Base-by-base conservation (phyloP, 2,888 invertebrate genomes). In the Synanthedon vespiformis region DNA sequence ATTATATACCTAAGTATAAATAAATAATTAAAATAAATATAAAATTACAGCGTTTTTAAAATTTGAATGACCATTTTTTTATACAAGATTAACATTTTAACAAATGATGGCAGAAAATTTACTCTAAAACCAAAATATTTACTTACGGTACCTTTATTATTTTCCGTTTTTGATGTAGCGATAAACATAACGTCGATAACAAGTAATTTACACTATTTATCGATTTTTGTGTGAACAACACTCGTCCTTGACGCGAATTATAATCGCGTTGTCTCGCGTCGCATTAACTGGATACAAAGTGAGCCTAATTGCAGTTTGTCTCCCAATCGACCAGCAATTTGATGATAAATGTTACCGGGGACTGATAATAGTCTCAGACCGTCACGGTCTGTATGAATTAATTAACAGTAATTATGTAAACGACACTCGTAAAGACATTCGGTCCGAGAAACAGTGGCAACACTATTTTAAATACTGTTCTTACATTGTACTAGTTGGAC, bases 331-430 rank as follows among this genome's bases (percentile, higher is more conserved):
- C 59, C 61, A 53, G 70, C 70, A 77, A 74, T 77, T 75, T 70
- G 68, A 67, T 64, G 74, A 71, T 76, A 75, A 77, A 50, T 50
- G 50, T 34, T 50, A 8, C 40, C 16, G 13, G 12, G 27, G n/a
- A 34, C 13, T 50, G 11, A 50, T 50, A 40, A 50, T 50, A 50
- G 22, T 16, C 11, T 18, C 22, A 2, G 14, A 62, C 65, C 74
- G 80, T 80, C 78, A 80, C 79, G 80, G 77, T 74, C 56, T 59
- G 68, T 71, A 68, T 60, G 55, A 64, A 70, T 72, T 80, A 79
- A 81, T 80, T 72, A 74, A 63, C 64, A 61, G 70, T 72, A 74
- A 80, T 81, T 74, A 80, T 76, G 73, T 67, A 79, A 80, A 80
- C 78, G 69, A 68, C 64, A 44, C 5, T 13, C n/a, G 6, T n/a